Evolutionary conservation across 2,113 vertebrate species (phyloP).

Genomic region (Oxygymnocypris stewartii): DNA sequence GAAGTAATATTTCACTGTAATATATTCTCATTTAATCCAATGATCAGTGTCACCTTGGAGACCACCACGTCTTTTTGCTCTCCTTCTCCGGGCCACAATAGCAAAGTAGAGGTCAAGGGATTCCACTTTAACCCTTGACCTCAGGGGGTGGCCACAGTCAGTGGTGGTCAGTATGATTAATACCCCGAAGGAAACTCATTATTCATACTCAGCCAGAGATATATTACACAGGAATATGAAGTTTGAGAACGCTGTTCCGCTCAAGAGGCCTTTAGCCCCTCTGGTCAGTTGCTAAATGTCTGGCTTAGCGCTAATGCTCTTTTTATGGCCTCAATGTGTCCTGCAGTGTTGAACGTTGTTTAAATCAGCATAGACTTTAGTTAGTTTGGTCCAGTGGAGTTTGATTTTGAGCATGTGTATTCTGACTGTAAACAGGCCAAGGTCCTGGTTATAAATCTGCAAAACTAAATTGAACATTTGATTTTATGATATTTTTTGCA

Average conservation of each 20-base stretch:
- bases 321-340: conserved; percentile 23
- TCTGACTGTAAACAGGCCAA: conserved; percentile 7
- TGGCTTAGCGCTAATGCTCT: conserved; percentile 16
- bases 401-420: neutral
- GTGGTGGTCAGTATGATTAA: conserved; percentile 79
- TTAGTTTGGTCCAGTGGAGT: neutral
- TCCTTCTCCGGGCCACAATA: conserved; percentile 70
- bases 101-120: conserved; percentile 80
- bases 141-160: conserved; percentile 71
- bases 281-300: conserved; percentile 33
- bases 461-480: neutral
- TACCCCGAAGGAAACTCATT: conserved; percentile 68
- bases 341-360: conserved; percentile 18
- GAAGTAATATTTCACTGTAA: conserved; percentile 35
- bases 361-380: neutral
- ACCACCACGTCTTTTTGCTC: conserved; percentile 58
- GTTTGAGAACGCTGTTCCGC: conserved; percentile 43
- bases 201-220: conserved; percentile 58
- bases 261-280: conserved; percentile 46
- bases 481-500: neutral
- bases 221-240: conserved; percentile 59
- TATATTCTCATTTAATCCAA: conserved; percentile 33
- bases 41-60: conserved; percentile 44
- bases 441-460: neutral
- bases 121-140: conserved; percentile 78